Evolutionary conservation across 2,888 invertebrate species (phyloP).

Genomic region (Barypeithes pellucidus): DNA sequence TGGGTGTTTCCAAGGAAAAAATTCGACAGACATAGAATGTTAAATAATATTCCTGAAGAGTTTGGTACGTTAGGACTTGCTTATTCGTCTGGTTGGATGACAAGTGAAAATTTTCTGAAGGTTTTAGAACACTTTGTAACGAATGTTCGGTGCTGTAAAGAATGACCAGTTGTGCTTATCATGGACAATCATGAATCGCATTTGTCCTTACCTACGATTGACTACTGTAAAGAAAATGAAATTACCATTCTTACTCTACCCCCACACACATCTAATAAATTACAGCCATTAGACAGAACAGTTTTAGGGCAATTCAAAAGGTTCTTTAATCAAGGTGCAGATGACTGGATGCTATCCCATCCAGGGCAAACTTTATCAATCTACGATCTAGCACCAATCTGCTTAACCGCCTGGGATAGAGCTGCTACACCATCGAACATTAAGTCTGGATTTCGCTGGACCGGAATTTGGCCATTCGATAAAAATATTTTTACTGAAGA

Average conservation of each 20-base stretch:
- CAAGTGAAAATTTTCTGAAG: slow-evolving; percentile 53
- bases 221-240: slow-evolving; percentile 60
- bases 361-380: too few relatives aligned
- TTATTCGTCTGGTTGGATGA: slow-evolving; percentile 60
- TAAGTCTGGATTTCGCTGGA: slow-evolving; percentile 49
- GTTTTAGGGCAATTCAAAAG: too few relatives aligned
- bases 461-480: slow-evolving; percentile 51
- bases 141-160: slow-evolving; percentile 48
- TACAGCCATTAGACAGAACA: slow-evolving; percentile 38
- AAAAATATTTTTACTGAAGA: slow-evolving; percentile 42
- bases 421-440: slow-evolving; percentile 52
- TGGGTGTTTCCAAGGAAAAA: slow-evolving; percentile 48
- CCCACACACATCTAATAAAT: slow-evolving; percentile 34
- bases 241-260: slow-evolving; percentile 61
- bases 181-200: too few relatives aligned
- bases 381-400: slow-evolving; percentile 18
- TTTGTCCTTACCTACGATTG: slow-evolving; percentile 15
- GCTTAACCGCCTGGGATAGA: slow-evolving; percentile 40
- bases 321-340: too few relatives aligned
- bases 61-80: slow-evolving; percentile 55
- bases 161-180: too few relatives aligned
- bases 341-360: too few relatives aligned
- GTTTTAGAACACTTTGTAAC: slow-evolving; percentile 34
- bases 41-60: not conserved
- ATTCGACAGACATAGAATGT: slow-evolving; percentile 32